phyloP scores from a whole-genome alignment of 1,140 invertebrate species.

The Aphelinus atriplicis region DNA sequence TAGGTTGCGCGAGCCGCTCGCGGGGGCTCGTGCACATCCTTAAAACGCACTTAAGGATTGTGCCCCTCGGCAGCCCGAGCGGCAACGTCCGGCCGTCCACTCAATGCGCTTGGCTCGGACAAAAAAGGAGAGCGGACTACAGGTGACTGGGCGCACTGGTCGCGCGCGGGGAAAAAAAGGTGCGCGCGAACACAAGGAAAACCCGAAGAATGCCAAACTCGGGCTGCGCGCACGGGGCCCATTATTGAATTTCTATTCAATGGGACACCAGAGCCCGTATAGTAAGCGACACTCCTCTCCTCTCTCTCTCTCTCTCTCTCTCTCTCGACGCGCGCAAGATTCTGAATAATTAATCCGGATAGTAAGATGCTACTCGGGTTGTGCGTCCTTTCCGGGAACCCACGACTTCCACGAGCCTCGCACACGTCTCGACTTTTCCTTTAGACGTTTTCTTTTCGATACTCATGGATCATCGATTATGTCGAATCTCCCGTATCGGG shows the following conservation, averaged over 20 bases:
- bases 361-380: too few relatives aligned
- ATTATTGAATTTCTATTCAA: conserved; percentile 32
- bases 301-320: too few relatives aligned
- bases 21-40: conserved; percentile 24
- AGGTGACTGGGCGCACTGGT: neutral
- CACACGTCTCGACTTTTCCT: too few relatives aligned
- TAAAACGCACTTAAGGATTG: conserved; percentile 36
- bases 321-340: neutral
- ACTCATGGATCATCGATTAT: too few relatives aligned
- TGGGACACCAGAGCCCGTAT: neutral
- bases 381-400: too few relatives aligned
- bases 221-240: conserved; percentile 1
- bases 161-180: too few relatives aligned
- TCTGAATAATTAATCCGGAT: conserved; percentile 28
- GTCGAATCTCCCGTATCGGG: too few relatives aligned
- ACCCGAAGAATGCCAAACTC: neutral
- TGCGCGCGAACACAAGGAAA: neutral
- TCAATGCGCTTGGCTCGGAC: neutral
- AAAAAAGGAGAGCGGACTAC: conserved; percentile 22
- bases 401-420: too few relatives aligned
- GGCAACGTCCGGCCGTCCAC: conserved; percentile 5
- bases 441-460: too few relatives aligned
- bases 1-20: neutral
- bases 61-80: neutral
- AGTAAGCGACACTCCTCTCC: too few relatives aligned